These are phyloP conservation scores for Amblyteles armatorius DNA, from an alignment of 2,888 invertebrate species.

Conservation along the genomic window DNA sequence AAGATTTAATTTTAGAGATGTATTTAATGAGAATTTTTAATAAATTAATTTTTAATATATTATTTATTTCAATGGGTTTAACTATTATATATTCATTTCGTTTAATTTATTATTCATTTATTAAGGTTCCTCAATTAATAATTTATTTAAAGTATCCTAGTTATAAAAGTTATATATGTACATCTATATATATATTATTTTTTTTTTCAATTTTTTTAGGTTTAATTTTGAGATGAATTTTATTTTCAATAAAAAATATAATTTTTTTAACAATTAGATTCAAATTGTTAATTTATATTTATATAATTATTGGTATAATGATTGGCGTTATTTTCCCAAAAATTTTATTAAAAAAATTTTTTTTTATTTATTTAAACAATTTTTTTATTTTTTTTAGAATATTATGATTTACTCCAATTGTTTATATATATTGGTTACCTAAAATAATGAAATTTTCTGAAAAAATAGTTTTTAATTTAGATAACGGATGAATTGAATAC, in stretches of 20 bases:
- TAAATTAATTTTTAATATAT: slow-evolving; percentile 86
- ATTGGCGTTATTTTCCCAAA: slow-evolving; percentile 54
- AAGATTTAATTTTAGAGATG: slow-evolving; percentile 86
- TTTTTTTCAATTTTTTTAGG: slow-evolving; percentile 86
- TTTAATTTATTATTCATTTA: slow-evolving; percentile 86
- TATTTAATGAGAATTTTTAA: slow-evolving; percentile 86
- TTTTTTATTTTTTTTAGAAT: slow-evolving; percentile 37
- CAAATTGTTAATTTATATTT: slow-evolving; percentile 84
- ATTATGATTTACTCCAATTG: slow-evolving; percentile 81
- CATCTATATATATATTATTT: slow-evolving; percentile 84
- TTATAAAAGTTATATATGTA: slow-evolving; percentile 85
- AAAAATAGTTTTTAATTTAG: slow-evolving; percentile 71
- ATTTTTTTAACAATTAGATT: slow-evolving; percentile 86
- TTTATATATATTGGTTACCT: slow-evolving; percentile 80
- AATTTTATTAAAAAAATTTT: slow-evolving; percentile 80
- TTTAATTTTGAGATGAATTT: slow-evolving; percentile 86
- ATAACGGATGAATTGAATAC: slow-evolving; percentile 86
- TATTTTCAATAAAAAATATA: slow-evolving; percentile 86
- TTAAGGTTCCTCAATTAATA: slow-evolving; percentile 85
- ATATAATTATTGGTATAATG: slow-evolving; percentile 80
- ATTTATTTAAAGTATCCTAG: slow-evolving; percentile 85
- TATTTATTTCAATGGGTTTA: slow-evolving; percentile 78
- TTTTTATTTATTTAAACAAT: slow-evolving; percentile 33
- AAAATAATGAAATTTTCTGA: slow-evolving; percentile 80
- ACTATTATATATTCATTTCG: slow-evolving; percentile 87